Percentiles rank a stretch among this genome's conserved stretches.
phyloP scores from a whole-genome alignment of 2,113 vertebrate genomes.

The Pterocles burchelli region DNA sequence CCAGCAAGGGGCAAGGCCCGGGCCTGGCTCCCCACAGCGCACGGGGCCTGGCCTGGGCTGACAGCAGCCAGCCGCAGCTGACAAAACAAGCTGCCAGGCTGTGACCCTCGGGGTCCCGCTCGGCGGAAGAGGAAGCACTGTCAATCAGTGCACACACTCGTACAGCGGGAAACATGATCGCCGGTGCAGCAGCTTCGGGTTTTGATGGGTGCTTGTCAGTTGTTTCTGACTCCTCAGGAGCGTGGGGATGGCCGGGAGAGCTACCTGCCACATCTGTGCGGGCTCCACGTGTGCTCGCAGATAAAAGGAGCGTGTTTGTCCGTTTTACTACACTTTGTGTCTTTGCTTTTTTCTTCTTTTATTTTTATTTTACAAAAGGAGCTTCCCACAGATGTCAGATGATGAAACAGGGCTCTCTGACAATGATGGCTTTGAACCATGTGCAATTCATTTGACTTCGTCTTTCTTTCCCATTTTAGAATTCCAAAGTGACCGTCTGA shows the following conservation, averaged over 20 bases:
- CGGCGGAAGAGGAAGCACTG: not conserved
- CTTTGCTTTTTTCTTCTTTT: not conserved
- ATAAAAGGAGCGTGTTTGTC: fast-evolving
- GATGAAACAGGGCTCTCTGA: not conserved
- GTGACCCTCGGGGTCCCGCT: not conserved
- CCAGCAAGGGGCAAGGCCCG: not conserved
- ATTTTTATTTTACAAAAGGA: not conserved
- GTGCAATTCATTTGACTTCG: not conserved
- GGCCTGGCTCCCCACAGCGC: not conserved
- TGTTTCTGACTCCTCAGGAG: not conserved
- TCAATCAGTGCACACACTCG: slow-evolving; percentile 57
- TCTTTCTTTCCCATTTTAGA: not conserved
- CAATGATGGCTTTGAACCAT: not conserved
- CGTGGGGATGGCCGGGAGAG: not conserved
- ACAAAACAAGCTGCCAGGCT: slow-evolving; percentile 72
- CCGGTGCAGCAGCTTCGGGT: fast-evolving
- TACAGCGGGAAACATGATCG: slow-evolving; percentile 40
- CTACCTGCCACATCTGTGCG: not conserved
- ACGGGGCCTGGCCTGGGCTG: not conserved
- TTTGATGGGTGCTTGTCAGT: slow-evolving; percentile 45
- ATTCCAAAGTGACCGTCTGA: not conserved
- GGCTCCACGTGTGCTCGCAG: not conserved
- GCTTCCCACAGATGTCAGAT: not conserved
- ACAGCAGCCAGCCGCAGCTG: slow-evolving; percentile 61
- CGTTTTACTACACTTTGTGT: not conserved